phyloP scores from a whole-genome alignment of 1,140 invertebrate species.

The Dufourea novaeangliae region DNA sequence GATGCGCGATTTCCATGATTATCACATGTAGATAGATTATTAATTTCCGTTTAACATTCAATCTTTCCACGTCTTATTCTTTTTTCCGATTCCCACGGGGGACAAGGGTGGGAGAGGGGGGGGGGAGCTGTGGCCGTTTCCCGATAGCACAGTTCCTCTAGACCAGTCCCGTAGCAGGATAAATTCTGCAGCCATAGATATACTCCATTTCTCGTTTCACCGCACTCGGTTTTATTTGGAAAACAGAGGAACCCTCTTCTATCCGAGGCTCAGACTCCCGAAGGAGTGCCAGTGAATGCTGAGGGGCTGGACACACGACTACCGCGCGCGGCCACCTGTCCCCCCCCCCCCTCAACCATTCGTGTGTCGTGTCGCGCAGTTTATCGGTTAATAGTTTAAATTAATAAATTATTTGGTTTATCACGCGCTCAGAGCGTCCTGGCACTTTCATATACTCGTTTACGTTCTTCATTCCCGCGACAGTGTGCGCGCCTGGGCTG shows the following conservation, averaged over 20 bases:
- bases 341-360: neutral
- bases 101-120: too few relatives aligned
- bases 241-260: neutral
- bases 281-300: too few relatives aligned
- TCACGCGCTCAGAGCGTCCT: conserved; percentile 83
- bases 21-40: conserved; percentile 82
- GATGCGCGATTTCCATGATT: conserved; percentile 82
- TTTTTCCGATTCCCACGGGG: too few relatives aligned
- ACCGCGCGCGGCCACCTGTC: too few relatives aligned
- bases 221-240: neutral
- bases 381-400: conserved; percentile 76
- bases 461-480: neutral
- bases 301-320: too few relatives aligned
- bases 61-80: conserved; percentile 46
- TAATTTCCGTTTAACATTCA: conserved; percentile 71
- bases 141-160: too few relatives aligned
- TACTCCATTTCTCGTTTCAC: too few relatives aligned
- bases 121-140: too few relatives aligned
- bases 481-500: too few relatives aligned
- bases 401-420: conserved; percentile 86
- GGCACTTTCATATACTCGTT: conserved; percentile 71
- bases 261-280: too few relatives aligned
- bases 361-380: conserved; percentile 52
- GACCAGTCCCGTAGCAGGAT: too few relatives aligned
- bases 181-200: too few relatives aligned